A percentile compares a stretch with the other conserved stretches of the same genome.
Evolutionary conservation across 2,113 vertebrate species (phyloP).

Genomic region (Arizona elegans): DNA sequence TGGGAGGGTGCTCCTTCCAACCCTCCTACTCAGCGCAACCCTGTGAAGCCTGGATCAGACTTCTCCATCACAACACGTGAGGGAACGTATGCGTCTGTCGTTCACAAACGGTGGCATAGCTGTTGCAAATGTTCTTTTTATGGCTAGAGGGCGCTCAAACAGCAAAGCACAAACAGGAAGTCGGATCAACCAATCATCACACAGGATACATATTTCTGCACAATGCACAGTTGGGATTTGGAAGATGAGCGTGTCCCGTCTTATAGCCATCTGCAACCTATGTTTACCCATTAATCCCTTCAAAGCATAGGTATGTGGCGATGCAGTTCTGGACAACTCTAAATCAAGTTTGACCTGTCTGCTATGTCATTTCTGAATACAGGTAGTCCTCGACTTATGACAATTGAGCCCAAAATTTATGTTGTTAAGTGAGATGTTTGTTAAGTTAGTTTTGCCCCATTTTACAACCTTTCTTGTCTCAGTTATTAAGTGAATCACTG

Average conservation of each 20-base stretch:
- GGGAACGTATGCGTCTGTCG: not conserved
- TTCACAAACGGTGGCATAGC: not conserved
- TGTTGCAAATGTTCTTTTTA: not conserved
- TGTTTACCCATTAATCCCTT: not conserved
- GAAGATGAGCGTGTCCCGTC: not conserved
- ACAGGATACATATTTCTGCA: not conserved
- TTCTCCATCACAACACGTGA: not conserved
- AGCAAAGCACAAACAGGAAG: not conserved
- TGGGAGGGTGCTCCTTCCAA: not conserved
- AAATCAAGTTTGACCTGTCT: not conserved
- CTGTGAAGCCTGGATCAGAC: not conserved
- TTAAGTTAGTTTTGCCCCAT: no score
- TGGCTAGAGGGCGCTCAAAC: not conserved
- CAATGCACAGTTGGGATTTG: not conserved
- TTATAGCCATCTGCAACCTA: not conserved
- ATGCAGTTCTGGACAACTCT: not conserved
- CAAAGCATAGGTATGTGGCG: not conserved
- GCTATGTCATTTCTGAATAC: not conserved
- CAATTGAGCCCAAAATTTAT: no score
- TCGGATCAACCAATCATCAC: not conserved
- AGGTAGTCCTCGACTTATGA: no score
- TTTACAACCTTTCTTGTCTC: no score
- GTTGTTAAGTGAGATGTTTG: no score
- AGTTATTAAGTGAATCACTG: no score
- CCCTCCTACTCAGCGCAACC: not conserved